Evolutionary conservation across 92 coral and sea anemone species (phyloP).

Genomic region (Nematostella vectensis): DNA sequence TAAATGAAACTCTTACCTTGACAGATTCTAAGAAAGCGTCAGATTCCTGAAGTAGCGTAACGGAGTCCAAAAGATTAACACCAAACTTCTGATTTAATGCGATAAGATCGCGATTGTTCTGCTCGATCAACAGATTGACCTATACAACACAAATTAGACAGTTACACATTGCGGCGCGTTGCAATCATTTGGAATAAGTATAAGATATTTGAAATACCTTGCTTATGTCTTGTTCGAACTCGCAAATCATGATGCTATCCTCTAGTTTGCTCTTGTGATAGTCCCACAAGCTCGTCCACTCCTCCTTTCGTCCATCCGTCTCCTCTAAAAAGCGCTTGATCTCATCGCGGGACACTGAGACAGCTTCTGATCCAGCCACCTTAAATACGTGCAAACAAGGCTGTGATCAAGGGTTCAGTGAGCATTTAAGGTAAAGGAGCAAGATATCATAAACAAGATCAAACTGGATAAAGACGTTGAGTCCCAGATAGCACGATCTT

Average conservation of each 20-base stretch:
- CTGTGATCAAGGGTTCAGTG: no score
- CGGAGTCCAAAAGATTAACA: conserved; percentile 76
- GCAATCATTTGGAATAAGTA: background rate
- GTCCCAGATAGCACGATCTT: no score
- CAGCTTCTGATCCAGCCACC: conserved; percentile 71
- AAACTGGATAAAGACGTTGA: no score
- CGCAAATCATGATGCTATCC: conserved; percentile 89
- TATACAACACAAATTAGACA: conserved; percentile 21
- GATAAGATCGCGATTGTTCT: conserved; percentile 75
- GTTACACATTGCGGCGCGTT: background rate
- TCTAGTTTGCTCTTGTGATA: conserved; percentile 84
- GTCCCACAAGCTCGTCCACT: conserved; percentile 94
- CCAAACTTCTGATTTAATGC: conserved; percentile 84
- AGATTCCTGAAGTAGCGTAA: conserved; percentile 87
- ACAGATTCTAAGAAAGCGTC: conserved; percentile 87
- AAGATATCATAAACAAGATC: no score
- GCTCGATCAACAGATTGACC: conserved; percentile 86
- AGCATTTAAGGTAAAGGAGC: no score
- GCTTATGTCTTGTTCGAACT: conserved; percentile 88
- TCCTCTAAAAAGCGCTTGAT: conserved; percentile 88
- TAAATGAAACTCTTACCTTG: no score
- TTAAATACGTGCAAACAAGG: no score
- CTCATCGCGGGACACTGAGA: conserved; percentile 87
- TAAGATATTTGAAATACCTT: conserved; percentile 40
- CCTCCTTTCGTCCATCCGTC: conserved; percentile 73